Evolutionary conservation across 1,140 invertebrate species (phyloP).

Genomic region (Telenomus remus): DNA sequence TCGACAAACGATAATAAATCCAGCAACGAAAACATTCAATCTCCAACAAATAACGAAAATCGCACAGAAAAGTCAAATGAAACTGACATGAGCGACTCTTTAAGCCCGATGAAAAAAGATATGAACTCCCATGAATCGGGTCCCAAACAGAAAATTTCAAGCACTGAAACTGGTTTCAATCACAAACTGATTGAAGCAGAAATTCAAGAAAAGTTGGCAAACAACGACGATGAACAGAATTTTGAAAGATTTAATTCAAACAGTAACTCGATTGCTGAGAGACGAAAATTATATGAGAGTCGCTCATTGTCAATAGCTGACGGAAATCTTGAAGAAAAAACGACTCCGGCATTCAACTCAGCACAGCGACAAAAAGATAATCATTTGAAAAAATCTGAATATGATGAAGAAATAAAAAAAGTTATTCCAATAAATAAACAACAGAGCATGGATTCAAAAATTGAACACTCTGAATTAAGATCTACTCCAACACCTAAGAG

Average conservation of each 20-base stretch:
- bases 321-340: constrained; percentile 79
- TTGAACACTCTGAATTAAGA: constrained; percentile 72
- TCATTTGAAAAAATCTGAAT: constrained; percentile 77
- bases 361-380: constrained; percentile 80
- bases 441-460: constrained; percentile 74
- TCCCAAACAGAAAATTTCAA: constrained; percentile 83
- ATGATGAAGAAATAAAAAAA: constrained; percentile 77
- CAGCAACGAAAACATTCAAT: constrained; percentile 62
- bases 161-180: constrained; percentile 84
- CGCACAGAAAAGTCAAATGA: constrained; percentile 67
- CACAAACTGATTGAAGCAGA: constrained; percentile 82
- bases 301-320: constrained; percentile 78
- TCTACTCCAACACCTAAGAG: constrained; percentile 80
- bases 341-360: constrained; percentile 79
- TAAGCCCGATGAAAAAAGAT: constrained; percentile 78
- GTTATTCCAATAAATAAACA: constrained; percentile 75
- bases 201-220: constrained; percentile 71
- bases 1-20: constrained; percentile 50
- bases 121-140: constrained; percentile 78
- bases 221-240: constrained; percentile 74
- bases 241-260: constrained; percentile 78
- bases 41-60: constrained; percentile 66
- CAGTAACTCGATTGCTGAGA: constrained; percentile 84
- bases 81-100: constrained; percentile 79
- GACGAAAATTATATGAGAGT: constrained; percentile 84